Conservation (phyloP, 2,113 vertebrate genomes). For the Gavia stellata region DNA sequence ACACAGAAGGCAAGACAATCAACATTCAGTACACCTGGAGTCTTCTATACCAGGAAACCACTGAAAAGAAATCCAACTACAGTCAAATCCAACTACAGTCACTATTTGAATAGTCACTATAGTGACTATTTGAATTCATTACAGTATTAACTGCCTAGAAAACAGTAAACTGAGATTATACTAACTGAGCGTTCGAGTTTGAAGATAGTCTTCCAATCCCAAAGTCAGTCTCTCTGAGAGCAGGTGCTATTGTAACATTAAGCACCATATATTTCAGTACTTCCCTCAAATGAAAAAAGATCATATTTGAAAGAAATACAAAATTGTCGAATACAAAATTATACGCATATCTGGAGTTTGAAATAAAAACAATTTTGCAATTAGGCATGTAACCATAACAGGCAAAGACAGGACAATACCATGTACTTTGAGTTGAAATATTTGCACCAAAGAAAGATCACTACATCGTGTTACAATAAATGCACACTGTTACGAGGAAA, state of each 20-base stretch:
- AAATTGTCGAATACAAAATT: not conserved
- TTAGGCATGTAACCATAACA: not conserved
- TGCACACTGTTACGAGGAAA: not conserved
- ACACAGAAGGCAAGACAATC: not conserved
- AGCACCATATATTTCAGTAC: not conserved
- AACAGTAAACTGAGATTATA: not conserved
- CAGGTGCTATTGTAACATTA: not conserved
- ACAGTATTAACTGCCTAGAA: not conserved
- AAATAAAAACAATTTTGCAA: not conserved
- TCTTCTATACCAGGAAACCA: not conserved
- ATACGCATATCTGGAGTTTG: fast-evolving
- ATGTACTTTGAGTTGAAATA: not conserved
- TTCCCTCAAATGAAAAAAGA: not conserved
- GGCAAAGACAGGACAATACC: not conserved
- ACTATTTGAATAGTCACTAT: not conserved
- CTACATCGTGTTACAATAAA: not conserved
- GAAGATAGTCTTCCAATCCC: not conserved
- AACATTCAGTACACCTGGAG: not conserved
- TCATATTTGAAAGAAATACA: not conserved
- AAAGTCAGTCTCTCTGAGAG: not conserved
- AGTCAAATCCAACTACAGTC: not conserved
- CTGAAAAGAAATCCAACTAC: not conserved
- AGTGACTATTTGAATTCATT: not conserved
- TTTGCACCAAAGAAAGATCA: not conserved
- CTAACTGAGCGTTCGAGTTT: not conserved